Percentiles rank a stretch among this genome's conserved stretches.
Conservation (phyloP, 2,797 vertebrate species). For the Sebastes trivittatus region DNA sequence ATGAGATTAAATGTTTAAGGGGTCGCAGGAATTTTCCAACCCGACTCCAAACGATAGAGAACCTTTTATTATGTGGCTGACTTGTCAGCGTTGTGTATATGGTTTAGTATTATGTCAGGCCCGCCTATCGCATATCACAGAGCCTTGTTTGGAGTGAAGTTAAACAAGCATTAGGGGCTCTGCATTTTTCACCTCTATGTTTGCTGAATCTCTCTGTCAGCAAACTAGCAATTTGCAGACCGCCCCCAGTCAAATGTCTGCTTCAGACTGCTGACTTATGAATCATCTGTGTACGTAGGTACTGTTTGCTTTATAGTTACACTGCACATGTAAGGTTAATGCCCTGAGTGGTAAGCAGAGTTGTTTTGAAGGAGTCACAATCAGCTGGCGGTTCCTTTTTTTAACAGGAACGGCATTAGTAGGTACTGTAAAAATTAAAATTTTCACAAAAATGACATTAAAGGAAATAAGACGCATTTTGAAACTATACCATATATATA, state of each 20-base stretch:
- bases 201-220: slow-evolving; percentile 36
- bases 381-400: neutral
- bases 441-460: neutral
- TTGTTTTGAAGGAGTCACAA: neutral
- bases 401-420: neutral
- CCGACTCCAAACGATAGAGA: neutral
- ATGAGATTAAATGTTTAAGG: slow-evolving; percentile 3
- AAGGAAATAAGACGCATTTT: neutral
- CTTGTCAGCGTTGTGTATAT: neutral
- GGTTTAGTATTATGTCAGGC: slow-evolving; percentile 20
- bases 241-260: slow-evolving; percentile 37
- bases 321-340: neutral
- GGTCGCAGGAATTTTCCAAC: slow-evolving; percentile 40
- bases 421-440: accelerated
- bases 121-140: neutral
- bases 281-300: slow-evolving; percentile 19
- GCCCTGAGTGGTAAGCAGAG: neutral
- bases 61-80: slow-evolving; percentile 46
- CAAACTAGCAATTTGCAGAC: slow-evolving; percentile 56
- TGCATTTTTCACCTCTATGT: slow-evolving; percentile 45
- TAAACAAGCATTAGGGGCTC: slow-evolving; percentile 36
- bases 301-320: neutral
- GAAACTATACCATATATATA: neutral
- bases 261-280: slow-evolving; percentile 13
- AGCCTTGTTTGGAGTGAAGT: slow-evolving; percentile 43